Evolutionary conservation across 1,140 invertebrate species (phyloP).

Genomic region (Dinoponera quadriceps): DNA sequence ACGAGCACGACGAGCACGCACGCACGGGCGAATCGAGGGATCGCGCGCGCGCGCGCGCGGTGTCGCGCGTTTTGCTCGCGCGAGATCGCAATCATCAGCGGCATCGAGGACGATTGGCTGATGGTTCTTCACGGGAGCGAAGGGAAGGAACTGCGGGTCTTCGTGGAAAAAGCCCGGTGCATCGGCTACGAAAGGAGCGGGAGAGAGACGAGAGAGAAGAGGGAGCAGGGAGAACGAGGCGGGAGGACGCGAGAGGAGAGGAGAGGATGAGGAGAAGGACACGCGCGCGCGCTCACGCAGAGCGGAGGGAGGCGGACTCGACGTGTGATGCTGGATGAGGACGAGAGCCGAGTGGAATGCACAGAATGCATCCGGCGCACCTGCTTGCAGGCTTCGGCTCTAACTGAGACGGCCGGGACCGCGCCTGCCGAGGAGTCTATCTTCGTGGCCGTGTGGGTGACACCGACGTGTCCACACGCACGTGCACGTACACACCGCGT

Average conservation of each 20-base stretch:
- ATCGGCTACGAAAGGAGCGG: slow-evolving; percentile 24
- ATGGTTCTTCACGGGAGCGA: slow-evolving; percentile 18
- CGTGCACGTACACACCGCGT: background rate
- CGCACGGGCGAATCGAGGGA: slow-evolving; percentile 7
- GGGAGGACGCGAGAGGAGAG: background rate
- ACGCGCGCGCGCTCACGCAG: slow-evolving; percentile 23
- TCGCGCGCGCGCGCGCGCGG: too few relatives aligned
- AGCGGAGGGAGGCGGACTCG: slow-evolving; percentile 56
- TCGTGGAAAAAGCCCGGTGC: slow-evolving; percentile 41
- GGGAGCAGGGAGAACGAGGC: background rate
- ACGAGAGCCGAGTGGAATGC: slow-evolving; percentile 72
- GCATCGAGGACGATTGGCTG: slow-evolving; percentile 20
- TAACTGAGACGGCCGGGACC: slow-evolving; percentile 66
- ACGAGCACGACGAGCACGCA: background rate
- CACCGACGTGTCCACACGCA: slow-evolving; percentile 1
- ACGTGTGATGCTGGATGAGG: slow-evolving; percentile 74
- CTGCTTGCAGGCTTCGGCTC: slow-evolving; percentile 72
- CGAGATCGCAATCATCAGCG: slow-evolving; percentile 40
- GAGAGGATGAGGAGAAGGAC: slow-evolving; percentile 42
- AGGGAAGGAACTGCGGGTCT: slow-evolving; percentile 18
- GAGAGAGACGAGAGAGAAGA: slow-evolving; percentile 4
- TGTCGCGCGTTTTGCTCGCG: slow-evolving; percentile 35
- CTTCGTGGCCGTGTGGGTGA: slow-evolving; percentile 60
- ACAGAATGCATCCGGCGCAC: slow-evolving; percentile 75
- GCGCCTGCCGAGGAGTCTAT: slow-evolving; percentile 30